phyloP scores from a whole-genome alignment of 1,140 invertebrate genomes.

The Philaenus spumarius region DNA sequence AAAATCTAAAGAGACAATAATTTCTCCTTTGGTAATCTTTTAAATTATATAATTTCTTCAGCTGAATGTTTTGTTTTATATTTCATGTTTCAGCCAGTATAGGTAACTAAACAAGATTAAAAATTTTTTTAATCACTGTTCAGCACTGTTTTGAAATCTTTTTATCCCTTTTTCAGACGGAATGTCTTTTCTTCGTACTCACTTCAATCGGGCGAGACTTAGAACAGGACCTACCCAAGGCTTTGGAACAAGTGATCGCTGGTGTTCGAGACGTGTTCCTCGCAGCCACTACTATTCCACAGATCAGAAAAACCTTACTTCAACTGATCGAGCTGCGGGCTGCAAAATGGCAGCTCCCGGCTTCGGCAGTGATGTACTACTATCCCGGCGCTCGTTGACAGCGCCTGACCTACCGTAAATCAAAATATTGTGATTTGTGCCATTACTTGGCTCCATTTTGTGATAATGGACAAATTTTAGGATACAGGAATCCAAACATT shows the following conservation, averaged over 20 bases:
- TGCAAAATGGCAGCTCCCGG: constrained; percentile 80
- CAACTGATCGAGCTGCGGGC: constrained; percentile 84
- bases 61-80: no score
- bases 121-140: no score
- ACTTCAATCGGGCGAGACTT: constrained; percentile 79
- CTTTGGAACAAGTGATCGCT: constrained; percentile 66
- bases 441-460: no score
- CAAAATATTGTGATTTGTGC: background rate
- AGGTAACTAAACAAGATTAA: no score
- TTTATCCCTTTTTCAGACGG: no score
- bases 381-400: constrained; percentile 40
- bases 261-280: constrained; percentile 80
- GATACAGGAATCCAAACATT: no score
- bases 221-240: constrained; percentile 68
- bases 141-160: no score
- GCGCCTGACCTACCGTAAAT: background rate
- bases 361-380: constrained; percentile 82
- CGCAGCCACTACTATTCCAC: constrained; percentile 52
- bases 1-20: no score
- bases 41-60: no score
- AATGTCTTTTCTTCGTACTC: constrained; percentile 79
- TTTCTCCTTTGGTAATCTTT: no score
- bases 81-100: no score
- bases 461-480: no score
- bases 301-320: constrained; percentile 69